Base-by-base conservation (phyloP, 2,888 invertebrate genomes). In the Steinernema scapterisci region DNA sequence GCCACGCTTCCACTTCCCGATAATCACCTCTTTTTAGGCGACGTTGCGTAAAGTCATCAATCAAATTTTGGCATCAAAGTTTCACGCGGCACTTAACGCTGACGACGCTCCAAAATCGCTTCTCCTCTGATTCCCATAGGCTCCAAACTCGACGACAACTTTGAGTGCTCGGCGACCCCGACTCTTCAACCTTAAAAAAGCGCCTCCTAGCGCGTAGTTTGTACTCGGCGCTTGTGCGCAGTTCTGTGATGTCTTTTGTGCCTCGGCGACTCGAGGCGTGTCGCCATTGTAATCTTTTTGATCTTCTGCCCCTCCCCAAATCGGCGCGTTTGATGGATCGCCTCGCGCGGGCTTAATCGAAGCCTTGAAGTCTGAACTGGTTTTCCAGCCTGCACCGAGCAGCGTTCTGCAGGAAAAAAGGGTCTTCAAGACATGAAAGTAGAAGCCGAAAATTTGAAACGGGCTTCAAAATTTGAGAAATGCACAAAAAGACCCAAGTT, bases 211-310 rank as follows among this genome's bases (percentile, higher is more conserved):
- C 23, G 7, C 31, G 63, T 63, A 63, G 63, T 63, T n/a, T 63
- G 63, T 63, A 31, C 31, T 31, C 63, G 54, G 21, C n/a, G 63
- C 6, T 63, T 63, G 5, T 38, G 27, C 63, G 9, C 2, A n/a
- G 63, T 31, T 63, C 63, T 63, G 63, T 63, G 63, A 27, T 31
- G 63, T 63, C 63, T 63, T 63, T 63, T 63, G 63, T 63, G 63
- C 31, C 48, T 25, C 54, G 54, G 54, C 11, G 19, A 19, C 51
- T 44, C 3, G 9, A 38, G 38, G 38, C 38, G 38, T 38, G 54
- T 23, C 54, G 54, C 11, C 13, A 5, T 63, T 31, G 63, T 63
- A 63, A 63, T 63, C 63, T 63, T 63, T 63, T 63, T 63, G 63
- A 63, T 63, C 63, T 63, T 27, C 63, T 38, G 16, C 63, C 25